These are phyloP conservation scores for Sardina pilchardus DNA, from an alignment of 2,113 vertebrate species.

Conservation along the genomic window DNA sequence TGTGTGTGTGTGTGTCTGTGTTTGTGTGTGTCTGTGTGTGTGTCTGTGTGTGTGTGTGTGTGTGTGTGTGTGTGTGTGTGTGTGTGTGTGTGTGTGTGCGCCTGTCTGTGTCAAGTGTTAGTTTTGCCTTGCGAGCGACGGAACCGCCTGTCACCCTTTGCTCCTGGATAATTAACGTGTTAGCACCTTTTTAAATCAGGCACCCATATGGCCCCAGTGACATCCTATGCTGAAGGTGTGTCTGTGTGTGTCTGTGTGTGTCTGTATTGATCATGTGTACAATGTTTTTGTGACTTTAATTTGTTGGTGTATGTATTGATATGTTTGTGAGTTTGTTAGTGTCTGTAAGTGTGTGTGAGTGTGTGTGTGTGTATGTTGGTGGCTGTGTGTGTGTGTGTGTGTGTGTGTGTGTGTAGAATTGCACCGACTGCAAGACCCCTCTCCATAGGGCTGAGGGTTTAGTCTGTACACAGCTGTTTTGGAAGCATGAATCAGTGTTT, in stretches of 20 bases:
- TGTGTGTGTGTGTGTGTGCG: no score
- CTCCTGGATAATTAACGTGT: neutral
- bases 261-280: constrained; percentile 34
- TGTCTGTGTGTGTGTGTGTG: no score
- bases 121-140: neutral
- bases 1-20: no score
- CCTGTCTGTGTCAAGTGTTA: no score
- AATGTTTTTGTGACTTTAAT: no score
- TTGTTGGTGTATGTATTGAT: constrained; percentile 24
- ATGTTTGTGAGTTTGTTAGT: neutral
- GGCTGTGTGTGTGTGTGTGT: neutral
- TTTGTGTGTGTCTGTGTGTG: no score
- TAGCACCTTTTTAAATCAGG: neutral
- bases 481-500: constrained; percentile 9
- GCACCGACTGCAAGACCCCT: neutral
- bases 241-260: neutral
- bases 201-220: neutral
- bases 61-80: no score
- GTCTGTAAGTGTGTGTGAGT: neutral
- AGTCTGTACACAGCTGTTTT: neutral
- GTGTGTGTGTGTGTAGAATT: neutral
- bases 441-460: neutral
- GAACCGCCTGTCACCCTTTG: neutral
- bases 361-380: neutral
- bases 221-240: neutral